Evolutionary conservation across 2,113 vertebrate species (phyloP).

Genomic region (Gopherus flavomarginatus): DNA sequence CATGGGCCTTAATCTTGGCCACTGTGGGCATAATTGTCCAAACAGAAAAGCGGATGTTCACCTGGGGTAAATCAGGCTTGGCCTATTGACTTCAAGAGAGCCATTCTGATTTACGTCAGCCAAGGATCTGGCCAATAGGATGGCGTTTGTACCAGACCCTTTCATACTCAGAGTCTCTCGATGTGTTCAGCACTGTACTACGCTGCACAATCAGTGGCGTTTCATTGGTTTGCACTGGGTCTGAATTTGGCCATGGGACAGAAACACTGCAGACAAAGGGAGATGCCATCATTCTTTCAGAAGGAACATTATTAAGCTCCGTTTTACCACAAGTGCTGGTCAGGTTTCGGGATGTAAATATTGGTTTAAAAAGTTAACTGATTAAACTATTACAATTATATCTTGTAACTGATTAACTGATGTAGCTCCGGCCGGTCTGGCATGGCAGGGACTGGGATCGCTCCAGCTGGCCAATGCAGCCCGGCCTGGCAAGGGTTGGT

Average conservation of each 20-base stretch:
- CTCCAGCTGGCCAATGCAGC: too few species aligned
- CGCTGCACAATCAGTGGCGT: not conserved
- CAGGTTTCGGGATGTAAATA: not conserved
- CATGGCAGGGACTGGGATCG: too few species aligned
- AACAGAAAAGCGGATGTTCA: not conserved
- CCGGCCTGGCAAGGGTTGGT: too few species aligned
- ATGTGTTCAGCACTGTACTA: rapidly evolving
- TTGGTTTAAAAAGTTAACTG: too few species aligned
- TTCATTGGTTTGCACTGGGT: not conserved
- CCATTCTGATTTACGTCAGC: not conserved
- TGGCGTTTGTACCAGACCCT: not conserved
- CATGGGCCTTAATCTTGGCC: not conserved
- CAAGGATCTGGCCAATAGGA: not conserved
- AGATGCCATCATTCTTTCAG: rapidly evolving
- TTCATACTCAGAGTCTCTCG: not conserved
- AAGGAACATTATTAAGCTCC: not conserved
- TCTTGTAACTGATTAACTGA: too few species aligned
- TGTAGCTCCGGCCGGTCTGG: too few species aligned
- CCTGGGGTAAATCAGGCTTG: slow-evolving; percentile 18
- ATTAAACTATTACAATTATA: too few species aligned
- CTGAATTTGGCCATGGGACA: not conserved
- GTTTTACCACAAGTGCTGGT: not conserved
- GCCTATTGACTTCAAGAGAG: not conserved
- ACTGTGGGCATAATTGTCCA: not conserved
- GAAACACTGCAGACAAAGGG: not conserved